phyloP scores from a whole-genome alignment of 2,113 vertebrate species.

The cattle (Bos taurus) region ARS-UCD2.0 NC_037338.1:5481501-5482000 shows the following conservation, averaged over 20 bases:
- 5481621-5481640: neutral
- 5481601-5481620: conserved; percentile 75
- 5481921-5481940: neutral
- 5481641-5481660: neutral
- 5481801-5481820: neutral
- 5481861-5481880: neutral
- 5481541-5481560: conserved; percentile 67
- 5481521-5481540: conserved; percentile 73
- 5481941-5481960: neutral
- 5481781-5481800: neutral
- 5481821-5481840: neutral
- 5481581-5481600: conserved; percentile 82
- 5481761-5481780: neutral
- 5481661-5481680: neutral
- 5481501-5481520: conserved; percentile 77
- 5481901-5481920: neutral
- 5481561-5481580: conserved; percentile 74
- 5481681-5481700: neutral
- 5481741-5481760: neutral
- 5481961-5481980: neutral
- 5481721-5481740: neutral
- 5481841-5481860: neutral
- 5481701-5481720: neutral
- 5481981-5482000: neutral
- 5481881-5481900: neutral